These are phyloP conservation scores for Chirona hameri DNA, from an alignment of 2,888 invertebrate genomes.

Conservation along the genomic window DNA sequence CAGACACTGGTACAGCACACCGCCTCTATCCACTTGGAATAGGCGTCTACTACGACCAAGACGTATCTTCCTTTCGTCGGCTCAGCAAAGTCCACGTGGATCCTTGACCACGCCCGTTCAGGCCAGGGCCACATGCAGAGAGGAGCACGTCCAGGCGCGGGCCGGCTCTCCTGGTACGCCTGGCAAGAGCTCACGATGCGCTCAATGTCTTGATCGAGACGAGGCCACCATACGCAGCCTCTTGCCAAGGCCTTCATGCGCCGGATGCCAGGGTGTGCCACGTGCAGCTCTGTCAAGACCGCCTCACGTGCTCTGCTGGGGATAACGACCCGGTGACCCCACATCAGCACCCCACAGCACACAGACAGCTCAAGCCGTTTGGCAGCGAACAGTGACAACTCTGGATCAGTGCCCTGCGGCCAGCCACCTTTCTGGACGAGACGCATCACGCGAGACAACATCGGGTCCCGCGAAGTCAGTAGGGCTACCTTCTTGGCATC, in stretches of 20 bases:
- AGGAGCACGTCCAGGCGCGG: neutral
- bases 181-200: neutral
- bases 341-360: neutral
- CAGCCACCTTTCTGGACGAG: neutral
- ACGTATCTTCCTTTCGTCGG: neutral
- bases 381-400: neutral
- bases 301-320: neutral
- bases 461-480: neutral
- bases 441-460: neutral
- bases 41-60: neutral
- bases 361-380: neutral
- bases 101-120: neutral
- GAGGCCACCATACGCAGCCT: too few species aligned
- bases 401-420: neutral
- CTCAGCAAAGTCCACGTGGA: neutral
- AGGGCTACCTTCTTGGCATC: too few species aligned
- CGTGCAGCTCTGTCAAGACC: neutral
- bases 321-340: neutral
- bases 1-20: neutral
- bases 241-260: too few species aligned
- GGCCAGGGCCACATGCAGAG: neutral
- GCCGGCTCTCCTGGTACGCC: neutral
- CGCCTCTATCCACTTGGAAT: neutral
- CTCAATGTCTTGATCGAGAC: neutral
- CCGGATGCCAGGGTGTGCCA: neutral